Conservation (phyloP, 2,113 vertebrate species). For the Proteles cristata region DNA sequence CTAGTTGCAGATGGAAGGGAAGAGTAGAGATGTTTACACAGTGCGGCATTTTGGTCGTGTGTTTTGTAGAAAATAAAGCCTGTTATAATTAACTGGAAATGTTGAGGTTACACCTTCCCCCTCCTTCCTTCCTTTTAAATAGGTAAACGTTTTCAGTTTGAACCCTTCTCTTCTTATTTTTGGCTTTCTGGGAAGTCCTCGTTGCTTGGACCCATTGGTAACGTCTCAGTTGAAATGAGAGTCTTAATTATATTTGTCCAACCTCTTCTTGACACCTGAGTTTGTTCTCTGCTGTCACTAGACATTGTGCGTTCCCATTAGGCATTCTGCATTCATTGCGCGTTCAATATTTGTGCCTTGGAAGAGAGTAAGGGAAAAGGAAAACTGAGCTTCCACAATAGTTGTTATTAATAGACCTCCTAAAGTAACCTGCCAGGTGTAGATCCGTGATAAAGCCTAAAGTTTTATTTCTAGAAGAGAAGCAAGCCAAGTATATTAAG, state of each 20-base stretch:
- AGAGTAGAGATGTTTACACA: background rate
- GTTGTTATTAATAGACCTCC: background rate
- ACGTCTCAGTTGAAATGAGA: background rate
- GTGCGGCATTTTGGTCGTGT: background rate
- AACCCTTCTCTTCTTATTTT: background rate
- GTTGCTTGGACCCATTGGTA: background rate
- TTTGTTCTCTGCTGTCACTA: background rate
- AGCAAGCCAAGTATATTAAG: background rate
- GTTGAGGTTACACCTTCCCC: background rate
- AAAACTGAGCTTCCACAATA: background rate
- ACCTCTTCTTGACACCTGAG: background rate
- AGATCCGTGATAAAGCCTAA: background rate
- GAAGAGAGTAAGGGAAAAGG: background rate
- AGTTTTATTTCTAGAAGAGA: background rate
- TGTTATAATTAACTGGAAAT: background rate
- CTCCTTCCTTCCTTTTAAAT: background rate
- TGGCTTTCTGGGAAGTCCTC: background rate
- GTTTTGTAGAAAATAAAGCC: background rate
- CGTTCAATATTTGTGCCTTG: background rate
- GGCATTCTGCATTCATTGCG: background rate
- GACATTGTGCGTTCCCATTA: background rate
- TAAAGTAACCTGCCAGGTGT: background rate
- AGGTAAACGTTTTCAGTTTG: background rate
- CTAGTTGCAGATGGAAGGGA: too few relatives aligned
- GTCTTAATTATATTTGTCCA: background rate